Evolutionary conservation across 2,113 vertebrate species (phyloP), one percentile per base, ranked within the genome.

Genomic region (Podarcis cretensis): DNA sequence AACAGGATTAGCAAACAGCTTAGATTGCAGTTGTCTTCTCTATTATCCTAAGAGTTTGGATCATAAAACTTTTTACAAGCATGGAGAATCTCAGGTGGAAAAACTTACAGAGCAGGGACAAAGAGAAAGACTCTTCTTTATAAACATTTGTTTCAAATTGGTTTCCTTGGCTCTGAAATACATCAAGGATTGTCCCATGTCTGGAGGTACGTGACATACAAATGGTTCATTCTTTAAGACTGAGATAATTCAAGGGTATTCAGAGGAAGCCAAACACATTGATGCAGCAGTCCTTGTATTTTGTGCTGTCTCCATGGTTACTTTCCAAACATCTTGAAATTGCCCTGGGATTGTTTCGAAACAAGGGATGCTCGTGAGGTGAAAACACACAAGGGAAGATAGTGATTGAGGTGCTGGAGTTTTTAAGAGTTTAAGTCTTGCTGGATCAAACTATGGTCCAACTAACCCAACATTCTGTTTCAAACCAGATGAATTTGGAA

Each of bases 31-130:
- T 91, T 90, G 85, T 89, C 84, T 69, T 43, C 54, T 9, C 27
- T 16, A 16, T 71, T 80, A 85, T 92, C 12, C 75, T 90, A 93
- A 69, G 37, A 9, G 78, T 88, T 90, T 89, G 14, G 9, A 0
- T 91, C 91, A 86, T 85, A 81, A 92, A 87, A 71, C 54, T 59
- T 27, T 48, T 83, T 87, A 87, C 65, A 54, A 92, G 69, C 80
- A n/a, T 6, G 43, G 13, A 21, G 65, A 81, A 23, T 37, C 86
- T 87, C 59, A 43, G 25, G 79, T 25, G 66, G 30, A 68, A 90
- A n/a, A 91, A 71, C 25, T 12, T 83, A 83, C 81, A 43, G 14
- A 84, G 91, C n/a, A 57, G 63, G 35, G 87, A 74, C 59, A 83
- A 91, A 71, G 86, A 32, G 87, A 85, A 30, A 77, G 73, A n/a